Conservation (phyloP, 37 sponge, comb jelly and placozoan species). For the Aphrocallistes beatrix region DNA sequence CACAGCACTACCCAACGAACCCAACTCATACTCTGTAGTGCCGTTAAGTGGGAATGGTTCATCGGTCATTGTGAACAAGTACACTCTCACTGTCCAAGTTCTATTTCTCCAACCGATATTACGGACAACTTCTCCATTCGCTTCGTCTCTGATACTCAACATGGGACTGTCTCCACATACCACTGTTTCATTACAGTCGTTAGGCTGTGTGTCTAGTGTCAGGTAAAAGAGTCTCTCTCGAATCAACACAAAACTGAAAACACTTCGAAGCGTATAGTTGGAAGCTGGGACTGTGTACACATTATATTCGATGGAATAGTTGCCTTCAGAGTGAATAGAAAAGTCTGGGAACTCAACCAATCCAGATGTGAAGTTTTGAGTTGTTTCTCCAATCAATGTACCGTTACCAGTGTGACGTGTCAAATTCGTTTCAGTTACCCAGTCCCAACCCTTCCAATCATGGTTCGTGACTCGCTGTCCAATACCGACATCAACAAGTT, state of each 20-base stretch:
- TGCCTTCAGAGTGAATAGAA: background rate
- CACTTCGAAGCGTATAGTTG: background rate
- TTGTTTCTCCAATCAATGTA: background rate
- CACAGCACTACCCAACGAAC: background rate
- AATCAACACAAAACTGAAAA: background rate
- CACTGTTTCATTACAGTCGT: conserved; percentile 20
- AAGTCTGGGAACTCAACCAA: background rate
- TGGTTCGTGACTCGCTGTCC: conserved; percentile 27
- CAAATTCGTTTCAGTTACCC: conserved; percentile 21
- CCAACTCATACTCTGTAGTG: background rate
- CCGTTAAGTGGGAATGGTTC: background rate
- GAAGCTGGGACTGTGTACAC: background rate
- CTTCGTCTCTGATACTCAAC: background rate
- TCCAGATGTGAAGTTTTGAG: background rate
- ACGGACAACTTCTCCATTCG: background rate
- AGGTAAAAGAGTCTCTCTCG: background rate
- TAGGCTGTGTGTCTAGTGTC: conserved; percentile 8
- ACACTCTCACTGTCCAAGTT: background rate
- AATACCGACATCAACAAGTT: conserved; percentile 26
- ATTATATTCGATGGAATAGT: background rate
- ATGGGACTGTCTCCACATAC: conserved; percentile 12
- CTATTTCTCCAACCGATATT: background rate
- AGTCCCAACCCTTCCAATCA: conserved; percentile 45
- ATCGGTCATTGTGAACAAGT: background rate
- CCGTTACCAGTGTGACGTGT: background rate